phyloP scores from a whole-genome alignment of 2,797 vertebrate species.

The Morelia viridis region DNA sequence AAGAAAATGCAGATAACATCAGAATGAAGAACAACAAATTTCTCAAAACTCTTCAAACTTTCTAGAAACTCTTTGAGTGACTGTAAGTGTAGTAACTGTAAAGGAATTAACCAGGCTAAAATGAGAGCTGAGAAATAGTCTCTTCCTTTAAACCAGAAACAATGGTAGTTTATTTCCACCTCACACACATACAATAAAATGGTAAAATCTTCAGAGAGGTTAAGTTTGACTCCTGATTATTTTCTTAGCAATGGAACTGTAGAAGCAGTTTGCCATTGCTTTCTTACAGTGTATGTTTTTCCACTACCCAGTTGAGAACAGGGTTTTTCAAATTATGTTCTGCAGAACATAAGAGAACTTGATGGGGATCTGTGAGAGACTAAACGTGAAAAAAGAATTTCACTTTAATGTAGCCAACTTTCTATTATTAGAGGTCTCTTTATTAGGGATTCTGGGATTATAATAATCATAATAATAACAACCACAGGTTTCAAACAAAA shows the following conservation, averaged over 20 bases:
- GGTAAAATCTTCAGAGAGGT: neutral
- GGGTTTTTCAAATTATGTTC: neutral
- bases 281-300: neutral
- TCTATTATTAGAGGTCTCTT: neutral
- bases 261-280: neutral
- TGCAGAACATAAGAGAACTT: neutral
- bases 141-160: neutral
- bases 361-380: neutral
- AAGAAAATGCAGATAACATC: constrained; percentile 46
- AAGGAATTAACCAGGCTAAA: neutral
- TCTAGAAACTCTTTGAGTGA: constrained; percentile 18
- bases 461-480: neutral
- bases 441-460: neutral
- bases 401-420: neutral
- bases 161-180: neutral
- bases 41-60: constrained; percentile 8
- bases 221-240: neutral
- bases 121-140: neutral
- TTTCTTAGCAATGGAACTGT: neutral
- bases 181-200: neutral
- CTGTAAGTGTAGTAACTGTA: neutral
- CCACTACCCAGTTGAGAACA: neutral
- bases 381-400: neutral
- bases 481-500: neutral
- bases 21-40: neutral